Percentiles rank a stretch among this genome's conserved stretches.
Evolutionary conservation across 1,140 invertebrate species (phyloP).

Genomic region (Plectrocnemia conspersa): DNA sequence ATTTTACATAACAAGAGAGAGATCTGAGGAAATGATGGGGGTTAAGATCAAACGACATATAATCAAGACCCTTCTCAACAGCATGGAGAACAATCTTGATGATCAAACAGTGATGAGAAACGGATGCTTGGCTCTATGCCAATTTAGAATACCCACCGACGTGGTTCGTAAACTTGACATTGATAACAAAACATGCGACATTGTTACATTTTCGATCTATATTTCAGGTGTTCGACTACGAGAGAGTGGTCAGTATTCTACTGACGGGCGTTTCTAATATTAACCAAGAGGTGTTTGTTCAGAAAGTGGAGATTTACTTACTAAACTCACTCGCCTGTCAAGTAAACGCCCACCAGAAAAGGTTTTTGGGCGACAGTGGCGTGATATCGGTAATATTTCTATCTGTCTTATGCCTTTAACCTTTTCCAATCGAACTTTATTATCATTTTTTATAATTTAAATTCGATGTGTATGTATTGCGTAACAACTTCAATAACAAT

Average conservation of each 20-base stretch:
- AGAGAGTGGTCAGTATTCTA: constrained; percentile 79
- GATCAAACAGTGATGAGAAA: constrained; percentile 94
- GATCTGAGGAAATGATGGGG: constrained; percentile 63
- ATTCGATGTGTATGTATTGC: too few relatives aligned
- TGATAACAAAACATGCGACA: too few relatives aligned
- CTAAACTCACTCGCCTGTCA: constrained; percentile 94
- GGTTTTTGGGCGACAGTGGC: constrained; percentile 82
- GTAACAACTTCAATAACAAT: too few relatives aligned
- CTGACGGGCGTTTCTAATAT: constrained; percentile 76
- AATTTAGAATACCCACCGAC: constrained; percentile 92
- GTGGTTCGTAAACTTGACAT: constrained; percentile 78
- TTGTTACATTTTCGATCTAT: too few relatives aligned
- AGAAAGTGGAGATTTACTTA: constrained; percentile 90
- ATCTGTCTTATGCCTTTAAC: not conserved
- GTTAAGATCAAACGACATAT: constrained; percentile 71
- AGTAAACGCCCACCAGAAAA: constrained; percentile 88
- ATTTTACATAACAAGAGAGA: constrained; percentile 89
- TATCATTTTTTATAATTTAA: too few relatives aligned
- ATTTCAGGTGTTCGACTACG: constrained; percentile 83
- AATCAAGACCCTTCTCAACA: constrained; percentile 75
- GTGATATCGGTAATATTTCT: constrained; percentile 68
- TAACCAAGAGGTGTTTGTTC: constrained; percentile 85
- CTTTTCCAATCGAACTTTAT: too few relatives aligned
- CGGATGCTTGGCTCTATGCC: constrained; percentile 89
- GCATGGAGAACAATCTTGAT: constrained; percentile 77